A percentile compares a stretch with the other conserved stretches of the same genome.
Conservation (phyloP, 2,113 vertebrate species). For the Triplophysa tibetana region DNA sequence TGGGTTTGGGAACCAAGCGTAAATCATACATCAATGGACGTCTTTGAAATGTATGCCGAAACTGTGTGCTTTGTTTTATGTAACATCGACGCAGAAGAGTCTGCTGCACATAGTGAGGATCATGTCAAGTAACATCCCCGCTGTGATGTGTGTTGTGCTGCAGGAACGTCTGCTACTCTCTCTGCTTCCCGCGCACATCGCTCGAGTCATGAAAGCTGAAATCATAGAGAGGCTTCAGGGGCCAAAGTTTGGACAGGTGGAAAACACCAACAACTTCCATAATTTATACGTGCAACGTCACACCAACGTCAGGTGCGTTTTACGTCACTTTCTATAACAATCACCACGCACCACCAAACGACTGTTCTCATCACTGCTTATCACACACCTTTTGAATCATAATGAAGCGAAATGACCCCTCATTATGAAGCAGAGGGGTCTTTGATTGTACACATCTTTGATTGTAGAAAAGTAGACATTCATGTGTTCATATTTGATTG, state of each 20-base stretch:
- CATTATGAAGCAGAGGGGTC: not conserved
- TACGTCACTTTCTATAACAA: not conserved
- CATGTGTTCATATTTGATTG: no score
- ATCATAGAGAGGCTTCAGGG: conserved; percentile 97
- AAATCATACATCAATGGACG: no score
- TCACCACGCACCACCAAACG: not conserved
- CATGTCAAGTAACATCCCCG: not conserved
- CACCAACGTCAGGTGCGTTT: conserved; percentile 89
- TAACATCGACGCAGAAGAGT: not conserved
- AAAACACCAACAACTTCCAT: conserved; percentile 99
- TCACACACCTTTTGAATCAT: conserved; percentile 3
- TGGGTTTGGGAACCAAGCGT: no score
- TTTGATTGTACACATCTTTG: not conserved
- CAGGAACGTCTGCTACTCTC: conserved; percentile 95
- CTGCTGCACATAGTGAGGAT: not conserved
- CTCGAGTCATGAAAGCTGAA: conserved; percentile 97
- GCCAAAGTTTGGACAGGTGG: conserved; percentile 91
- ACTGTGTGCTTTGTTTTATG: not conserved
- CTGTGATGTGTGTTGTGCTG: conserved; percentile 38
- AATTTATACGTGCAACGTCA: conserved; percentile 97
- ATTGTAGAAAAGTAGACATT: not conserved
- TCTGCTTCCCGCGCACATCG: conserved; percentile 93
- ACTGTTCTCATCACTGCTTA: not conserved
- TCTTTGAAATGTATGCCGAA: not conserved
- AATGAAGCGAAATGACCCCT: not conserved